A percentile compares a stretch with the other conserved stretches of the same genome.
Conservation (phyloP, 1,140 invertebrate genomes). For the Parapsyche elsis region DNA sequence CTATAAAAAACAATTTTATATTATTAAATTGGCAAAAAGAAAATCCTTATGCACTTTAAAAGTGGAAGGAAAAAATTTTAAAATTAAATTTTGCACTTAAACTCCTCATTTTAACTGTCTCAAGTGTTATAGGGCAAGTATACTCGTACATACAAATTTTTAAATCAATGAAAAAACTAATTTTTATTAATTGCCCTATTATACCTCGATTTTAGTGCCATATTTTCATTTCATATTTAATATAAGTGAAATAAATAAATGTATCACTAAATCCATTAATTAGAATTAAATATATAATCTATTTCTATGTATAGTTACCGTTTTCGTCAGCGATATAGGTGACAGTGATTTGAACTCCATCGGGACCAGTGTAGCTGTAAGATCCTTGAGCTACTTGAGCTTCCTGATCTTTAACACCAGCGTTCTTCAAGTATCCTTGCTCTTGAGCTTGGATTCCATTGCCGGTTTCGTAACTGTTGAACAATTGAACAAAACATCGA, state of each 20-base stretch:
- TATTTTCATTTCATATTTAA: not conserved
- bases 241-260: not conserved
- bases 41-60: too few species aligned
- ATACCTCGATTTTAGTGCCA: too few species aligned
- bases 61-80: too few species aligned
- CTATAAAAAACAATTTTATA: slow-evolving; percentile 57
- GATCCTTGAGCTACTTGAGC: slow-evolving; percentile 71
- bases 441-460: slow-evolving; percentile 77
- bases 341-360: slow-evolving; percentile 72
- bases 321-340: slow-evolving; percentile 71
- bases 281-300: not conserved
- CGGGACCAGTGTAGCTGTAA: slow-evolving; percentile 73
- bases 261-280: not conserved
- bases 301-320: slow-evolving; percentile 57
- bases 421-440: slow-evolving; percentile 75
- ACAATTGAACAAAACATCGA: slow-evolving; percentile 41
- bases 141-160: too few species aligned
- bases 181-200: not conserved
- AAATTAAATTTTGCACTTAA: too few species aligned
- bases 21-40: too few species aligned
- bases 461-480: slow-evolving; percentile 73
- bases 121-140: too few species aligned
- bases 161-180: too few species aligned
- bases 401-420: slow-evolving; percentile 71
- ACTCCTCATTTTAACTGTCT: too few species aligned